Base-by-base conservation (phyloP, 2,113 vertebrate genomes). In the Callopanchax toddi region DNA sequence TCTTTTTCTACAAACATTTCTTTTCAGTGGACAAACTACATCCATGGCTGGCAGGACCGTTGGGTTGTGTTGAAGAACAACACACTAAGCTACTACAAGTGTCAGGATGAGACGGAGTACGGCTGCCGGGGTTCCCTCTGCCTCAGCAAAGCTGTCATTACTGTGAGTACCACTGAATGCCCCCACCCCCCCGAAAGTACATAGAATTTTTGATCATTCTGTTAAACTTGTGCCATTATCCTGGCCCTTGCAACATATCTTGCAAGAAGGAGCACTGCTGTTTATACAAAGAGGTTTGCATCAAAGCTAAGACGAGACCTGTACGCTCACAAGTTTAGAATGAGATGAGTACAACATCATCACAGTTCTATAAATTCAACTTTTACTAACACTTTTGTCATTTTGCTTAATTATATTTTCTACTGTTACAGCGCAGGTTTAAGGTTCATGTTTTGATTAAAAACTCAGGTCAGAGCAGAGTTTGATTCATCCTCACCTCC, bases 1-100 rank as follows among this genome's bases (percentile, higher is more conserved):
- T 48, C 3, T 53, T 25, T 23, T 4, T n/a, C 48, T 29, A 18
- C 1, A 18, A 43, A 43, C 1, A 39, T 34, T 34, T 34, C 3
- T 13, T 78, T 86, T 5, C 79, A 99, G 97, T 99, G 97, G 97
- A 99, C 97, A 83, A 99, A 99, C 89, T 99, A 99, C 85, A 98
- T 99, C 88, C 97, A 98, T 78, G 97, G 97, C 3, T 99, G 97
- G 97, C 97, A 99, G 88, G 96, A 99, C 84, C 95, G 97, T 62
- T 99, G 97, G 97, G 95, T 99, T 48, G 93, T 95, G 82, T 90
- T 99, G 81, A 98, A 97, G 82, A 94, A 94, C 78, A 96, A 94
- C 85, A 95, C 94, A 0, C 85, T 99, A 71, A 99, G 97, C 91
- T 99, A 99, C 91, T 99, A 97, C 90, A 99, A 97, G 86, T 97